Evolutionary conservation across 2,888 invertebrate genomes (phyloP), one percentile per base, ranked within the genome.

Genomic region (Sphinx pinastri): DNA sequence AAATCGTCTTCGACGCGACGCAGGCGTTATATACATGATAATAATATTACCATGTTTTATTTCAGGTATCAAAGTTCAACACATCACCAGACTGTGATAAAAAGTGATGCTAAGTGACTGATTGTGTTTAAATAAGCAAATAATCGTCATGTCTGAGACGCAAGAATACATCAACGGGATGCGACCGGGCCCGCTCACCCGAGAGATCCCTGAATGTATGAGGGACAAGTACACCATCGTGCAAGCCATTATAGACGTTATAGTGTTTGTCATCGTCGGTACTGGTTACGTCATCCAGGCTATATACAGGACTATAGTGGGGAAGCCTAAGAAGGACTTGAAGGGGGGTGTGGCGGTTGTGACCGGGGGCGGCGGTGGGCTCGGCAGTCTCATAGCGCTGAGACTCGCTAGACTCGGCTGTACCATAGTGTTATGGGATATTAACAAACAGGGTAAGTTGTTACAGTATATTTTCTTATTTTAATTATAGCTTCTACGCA

Each of bases 291-390:
- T 95, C 58, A 81, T 95, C 54, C 92, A 95, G 86, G 94, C 95
- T 67, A 90, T 95, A 69, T 95, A 94, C 73, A 94, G 96, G 75
- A 95, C 96, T 10, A 92, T 94, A 75, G 94, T 95, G 68, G 97
- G 96, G 68, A 88, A 92, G 71, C 95, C 94, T 55, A 95, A 95
- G 89, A 97, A 97, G 87, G 95, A 96, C 76, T 91, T 98, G 72
- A 94, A 94, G 73, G 97, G 96, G 55, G 97, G 98, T 82, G 95
- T 97, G 55, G 98, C 97, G 0, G 94, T 99, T 63, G 96, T 99
- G 47, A 99, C 99, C 0, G 99, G 99, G 0, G 98, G 98, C 19
- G 99, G 98, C 52, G 96, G 97, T 54, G 98, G 98, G 4, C 93
- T 98, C 16, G 98, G 98, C 8, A 95, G 98, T 75, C 94, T 98